Conservation (phyloP, 2,888 invertebrate genomes). For the Chalcosyrphus nemorum region DNA sequence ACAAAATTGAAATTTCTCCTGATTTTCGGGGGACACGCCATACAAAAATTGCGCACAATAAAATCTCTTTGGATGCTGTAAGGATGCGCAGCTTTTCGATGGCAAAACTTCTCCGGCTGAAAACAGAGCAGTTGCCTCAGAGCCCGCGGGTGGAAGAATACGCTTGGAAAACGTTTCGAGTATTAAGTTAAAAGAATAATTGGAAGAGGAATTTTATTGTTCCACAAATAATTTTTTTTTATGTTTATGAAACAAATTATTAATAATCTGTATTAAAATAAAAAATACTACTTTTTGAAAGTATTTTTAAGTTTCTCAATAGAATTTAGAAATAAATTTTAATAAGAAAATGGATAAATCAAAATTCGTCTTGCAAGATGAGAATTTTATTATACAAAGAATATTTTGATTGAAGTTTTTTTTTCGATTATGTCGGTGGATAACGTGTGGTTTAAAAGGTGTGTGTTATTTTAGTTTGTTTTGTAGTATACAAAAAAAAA, state of each 20-base stretch:
- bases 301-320: too few relatives aligned
- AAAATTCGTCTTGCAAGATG: not conserved
- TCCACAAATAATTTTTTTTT: slow-evolving; percentile 20
- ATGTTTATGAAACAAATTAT: not conserved
- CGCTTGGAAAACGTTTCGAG: slow-evolving; percentile 81
- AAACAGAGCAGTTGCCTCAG: slow-evolving; percentile 82
- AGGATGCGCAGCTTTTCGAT: slow-evolving; percentile 65
- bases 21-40: slow-evolving; percentile 6
- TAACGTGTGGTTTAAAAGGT: slow-evolving; percentile 5
- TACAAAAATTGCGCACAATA: slow-evolving; percentile 50
- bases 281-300: not conserved
- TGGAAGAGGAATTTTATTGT: slow-evolving; percentile 16
- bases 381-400: not conserved
- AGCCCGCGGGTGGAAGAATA: slow-evolving; percentile 83
- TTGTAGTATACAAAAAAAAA: not conserved
- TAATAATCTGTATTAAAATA: not conserved
- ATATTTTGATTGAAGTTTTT: not conserved
- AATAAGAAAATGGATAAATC: not conserved
- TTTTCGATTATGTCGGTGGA: not conserved
- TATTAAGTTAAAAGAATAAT: slow-evolving; percentile 30
- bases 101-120: slow-evolving; percentile 4
- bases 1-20: slow-evolving; percentile 9
- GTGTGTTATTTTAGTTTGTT: not conserved
- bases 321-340: not conserved
- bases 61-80: slow-evolving; percentile 18